Percentiles rank a stretch among this genome's conserved stretches.
Conservation (phyloP, 2,888 invertebrate species). For the Alsophila aescularia region DNA sequence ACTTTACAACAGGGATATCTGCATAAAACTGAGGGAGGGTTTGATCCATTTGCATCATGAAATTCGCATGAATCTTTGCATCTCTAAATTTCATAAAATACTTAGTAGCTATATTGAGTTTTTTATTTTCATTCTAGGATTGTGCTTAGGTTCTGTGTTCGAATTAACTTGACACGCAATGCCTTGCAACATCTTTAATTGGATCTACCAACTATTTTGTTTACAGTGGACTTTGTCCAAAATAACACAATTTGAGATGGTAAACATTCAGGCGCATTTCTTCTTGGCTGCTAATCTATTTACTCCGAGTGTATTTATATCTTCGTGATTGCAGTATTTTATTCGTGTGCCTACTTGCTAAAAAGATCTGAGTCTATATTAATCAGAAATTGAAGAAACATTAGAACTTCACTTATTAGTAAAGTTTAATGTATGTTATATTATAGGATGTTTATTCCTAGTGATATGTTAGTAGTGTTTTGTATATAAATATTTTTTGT, state of each 20-base stretch:
- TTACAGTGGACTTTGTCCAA: slow-evolving; percentile 30
- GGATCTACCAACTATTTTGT: slow-evolving; percentile 14
- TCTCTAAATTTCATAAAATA: too few species aligned
- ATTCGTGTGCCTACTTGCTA: neutral
- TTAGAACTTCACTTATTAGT: neutral
- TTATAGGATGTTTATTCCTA: too few species aligned
- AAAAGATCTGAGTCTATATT: neutral
- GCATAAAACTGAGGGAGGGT: neutral
- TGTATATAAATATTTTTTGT: too few species aligned
- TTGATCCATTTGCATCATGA: neutral
- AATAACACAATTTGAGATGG: slow-evolving; percentile 29
- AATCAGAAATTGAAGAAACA: neutral
- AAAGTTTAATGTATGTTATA: too few species aligned
- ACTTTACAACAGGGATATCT: neutral
- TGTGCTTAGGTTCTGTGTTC: too few species aligned
- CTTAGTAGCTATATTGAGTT: too few species aligned
- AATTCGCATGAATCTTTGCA: neutral
- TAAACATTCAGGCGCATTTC: slow-evolving; percentile 34
- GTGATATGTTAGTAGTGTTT: too few species aligned
- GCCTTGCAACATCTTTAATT: slow-evolving; percentile 8
- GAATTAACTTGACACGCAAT: too few species aligned
- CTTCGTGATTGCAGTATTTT: slow-evolving; percentile 10
- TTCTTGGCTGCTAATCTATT: slow-evolving; percentile 25
- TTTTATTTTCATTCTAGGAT: too few species aligned
- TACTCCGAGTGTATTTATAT: slow-evolving; percentile 22